phyloP scores from a whole-genome alignment of 2,113 vertebrate species.

The Pseudopodoces humilis region DNA sequence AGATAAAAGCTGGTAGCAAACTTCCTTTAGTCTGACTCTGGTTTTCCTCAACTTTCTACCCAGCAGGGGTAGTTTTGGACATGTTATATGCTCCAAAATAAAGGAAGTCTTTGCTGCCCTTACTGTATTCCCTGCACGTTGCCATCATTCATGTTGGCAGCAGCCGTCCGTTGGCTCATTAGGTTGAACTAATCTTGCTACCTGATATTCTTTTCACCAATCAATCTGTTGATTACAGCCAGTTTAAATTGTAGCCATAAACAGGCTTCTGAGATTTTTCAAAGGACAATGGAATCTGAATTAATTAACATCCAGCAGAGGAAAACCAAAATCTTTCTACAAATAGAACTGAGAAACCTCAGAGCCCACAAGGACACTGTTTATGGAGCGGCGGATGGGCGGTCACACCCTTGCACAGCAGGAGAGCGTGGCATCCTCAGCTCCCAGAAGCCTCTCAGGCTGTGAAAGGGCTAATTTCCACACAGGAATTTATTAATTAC shows the following conservation, averaged over 20 bases:
- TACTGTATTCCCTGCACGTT: constrained; percentile 5
- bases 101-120: neutral
- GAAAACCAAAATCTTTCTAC: neutral
- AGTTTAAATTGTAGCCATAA: neutral
- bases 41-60: constrained; percentile 36
- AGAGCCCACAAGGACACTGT: neutral
- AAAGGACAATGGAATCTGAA: neutral
- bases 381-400: neutral
- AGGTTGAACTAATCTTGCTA: neutral
- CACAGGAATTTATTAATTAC: neutral
- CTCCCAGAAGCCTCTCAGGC: neutral
- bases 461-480: neutral
- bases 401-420: neutral
- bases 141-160: neutral
- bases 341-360: neutral
- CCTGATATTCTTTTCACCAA: neutral
- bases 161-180: neutral
- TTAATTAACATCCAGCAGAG: neutral
- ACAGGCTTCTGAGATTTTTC: neutral
- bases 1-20: constrained; percentile 34
- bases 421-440: neutral
- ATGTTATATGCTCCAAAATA: neutral
- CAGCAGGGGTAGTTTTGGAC: constrained; percentile 4
- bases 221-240: neutral
- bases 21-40: neutral